These are phyloP conservation scores for Tachycineta bicolor DNA, from an alignment of 2,113 vertebrate species.

Conservation along the genomic window DNA sequence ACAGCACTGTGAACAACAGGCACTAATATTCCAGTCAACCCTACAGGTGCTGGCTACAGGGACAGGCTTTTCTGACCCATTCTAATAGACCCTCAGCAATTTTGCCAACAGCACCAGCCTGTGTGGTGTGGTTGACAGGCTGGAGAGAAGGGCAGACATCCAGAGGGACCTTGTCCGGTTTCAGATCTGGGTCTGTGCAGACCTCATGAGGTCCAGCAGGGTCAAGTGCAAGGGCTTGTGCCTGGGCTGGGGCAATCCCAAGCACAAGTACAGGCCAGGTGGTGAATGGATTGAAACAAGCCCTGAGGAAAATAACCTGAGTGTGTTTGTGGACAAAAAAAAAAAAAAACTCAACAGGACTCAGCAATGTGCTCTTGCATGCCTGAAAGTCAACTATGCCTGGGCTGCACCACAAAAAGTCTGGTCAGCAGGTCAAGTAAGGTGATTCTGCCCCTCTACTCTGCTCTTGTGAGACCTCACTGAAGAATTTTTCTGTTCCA, in stretches of 20 bases:
- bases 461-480: neutral
- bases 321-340: neutral
- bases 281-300: neutral
- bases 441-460: neutral
- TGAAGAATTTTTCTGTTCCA: neutral
- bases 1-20: neutral
- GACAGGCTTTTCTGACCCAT: neutral
- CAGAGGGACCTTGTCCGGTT: neutral
- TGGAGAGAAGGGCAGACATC: neutral
- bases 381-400: neutral
- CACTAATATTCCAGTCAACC: neutral
- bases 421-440: neutral
- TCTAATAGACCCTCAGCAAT: neutral
- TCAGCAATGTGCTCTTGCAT: too few relatives aligned
- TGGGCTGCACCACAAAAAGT: neutral
- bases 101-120: neutral
- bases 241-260: neutral
- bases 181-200: rapidly evolving
- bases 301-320: neutral
- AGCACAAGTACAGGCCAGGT: neutral
- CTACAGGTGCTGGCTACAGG: neutral
- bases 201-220: neutral
- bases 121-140: neutral
- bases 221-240: neutral
- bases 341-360: neutral